phyloP scores from a whole-genome alignment of 2,888 invertebrate genomes.

The Hybos culiciformis region DNA sequence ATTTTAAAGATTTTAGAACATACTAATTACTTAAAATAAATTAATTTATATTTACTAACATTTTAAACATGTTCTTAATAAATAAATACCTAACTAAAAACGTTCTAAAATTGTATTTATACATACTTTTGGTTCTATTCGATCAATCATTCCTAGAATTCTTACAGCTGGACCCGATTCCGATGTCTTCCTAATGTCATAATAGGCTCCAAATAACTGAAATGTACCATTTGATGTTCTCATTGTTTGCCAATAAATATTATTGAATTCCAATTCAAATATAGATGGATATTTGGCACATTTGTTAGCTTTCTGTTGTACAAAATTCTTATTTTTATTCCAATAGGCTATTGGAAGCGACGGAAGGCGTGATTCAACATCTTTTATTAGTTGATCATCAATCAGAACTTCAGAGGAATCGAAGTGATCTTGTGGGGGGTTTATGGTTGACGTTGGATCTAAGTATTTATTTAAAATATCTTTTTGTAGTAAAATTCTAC shows the following conservation, averaged over 20 bases:
- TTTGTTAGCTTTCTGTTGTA: conserved; percentile 44
- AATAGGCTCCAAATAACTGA: conserved; percentile 79
- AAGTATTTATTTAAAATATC: conserved; percentile 19
- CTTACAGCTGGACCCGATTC: conserved; percentile 70
- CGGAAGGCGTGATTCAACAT: conserved; percentile 66
- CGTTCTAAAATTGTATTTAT: too few species aligned
- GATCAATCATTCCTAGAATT: conserved; percentile 77
- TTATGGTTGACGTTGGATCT: conserved; percentile 31
- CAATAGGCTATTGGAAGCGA: conserved; percentile 76
- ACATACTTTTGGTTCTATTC: conserved; percentile 74
- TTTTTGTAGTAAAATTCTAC: conserved; percentile 33
- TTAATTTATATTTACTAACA: too few species aligned
- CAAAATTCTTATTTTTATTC: conserved; percentile 60
- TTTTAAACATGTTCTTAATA: too few species aligned
- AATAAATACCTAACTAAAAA: too few species aligned
- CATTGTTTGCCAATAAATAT: conserved; percentile 84
- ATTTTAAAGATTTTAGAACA: too few species aligned
- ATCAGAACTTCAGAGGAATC: conserved; percentile 34
- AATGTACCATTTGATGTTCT: conserved; percentile 75
- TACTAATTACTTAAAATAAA: too few species aligned
- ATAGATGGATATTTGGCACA: conserved; percentile 79
- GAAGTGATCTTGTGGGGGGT: conserved; percentile 30
- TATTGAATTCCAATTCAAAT: conserved; percentile 84
- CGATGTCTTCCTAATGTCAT: conserved; percentile 66
- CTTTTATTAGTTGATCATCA: conserved; percentile 55